These are phyloP conservation scores for Epiblema foenella DNA, from an alignment of 2,888 invertebrate species.

Conservation along the genomic window DNA sequence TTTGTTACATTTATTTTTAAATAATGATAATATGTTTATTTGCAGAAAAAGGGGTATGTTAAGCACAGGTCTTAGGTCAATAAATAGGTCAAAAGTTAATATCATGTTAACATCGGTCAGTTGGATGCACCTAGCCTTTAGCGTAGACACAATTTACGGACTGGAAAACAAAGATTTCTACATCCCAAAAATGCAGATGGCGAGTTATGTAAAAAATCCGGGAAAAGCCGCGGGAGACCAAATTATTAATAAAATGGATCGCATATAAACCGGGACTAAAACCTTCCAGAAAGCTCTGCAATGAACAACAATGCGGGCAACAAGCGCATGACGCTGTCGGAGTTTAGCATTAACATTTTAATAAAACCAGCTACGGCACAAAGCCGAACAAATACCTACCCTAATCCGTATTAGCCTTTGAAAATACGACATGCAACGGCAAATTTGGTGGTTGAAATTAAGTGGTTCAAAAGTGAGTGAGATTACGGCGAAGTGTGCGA, in stretches of 20 bases:
- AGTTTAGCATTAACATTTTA: constrained; percentile 36
- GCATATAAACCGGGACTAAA: constrained; percentile 18
- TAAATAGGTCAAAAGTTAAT: too few species aligned
- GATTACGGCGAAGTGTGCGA: constrained; percentile 15
- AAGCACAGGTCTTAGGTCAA: too few species aligned
- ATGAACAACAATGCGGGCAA: constrained; percentile 31
- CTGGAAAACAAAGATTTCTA: neutral
- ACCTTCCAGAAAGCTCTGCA: constrained; percentile 27
- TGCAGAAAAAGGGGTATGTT: too few species aligned
- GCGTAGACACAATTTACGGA: too few species aligned
- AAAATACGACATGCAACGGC: constrained; percentile 22
- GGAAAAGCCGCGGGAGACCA: too few species aligned
- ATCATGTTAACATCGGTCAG: too few species aligned
- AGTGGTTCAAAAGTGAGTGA: constrained; percentile 11
- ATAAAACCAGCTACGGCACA: constrained; percentile 26
- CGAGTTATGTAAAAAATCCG: neutral
- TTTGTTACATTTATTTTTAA: too few species aligned
- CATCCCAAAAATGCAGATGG: neutral
- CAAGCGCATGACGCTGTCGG: constrained; percentile 28
- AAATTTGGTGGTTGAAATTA: constrained; percentile 25
- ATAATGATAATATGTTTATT: too few species aligned
- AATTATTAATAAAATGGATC: constrained; percentile 18
- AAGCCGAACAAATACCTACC: constrained; percentile 27
- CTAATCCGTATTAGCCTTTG: constrained; percentile 20
- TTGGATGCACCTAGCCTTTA: too few species aligned